phyloP scores from a whole-genome alignment of 2,797 vertebrate genomes.

The Luscinia megarhynchos region DNA sequence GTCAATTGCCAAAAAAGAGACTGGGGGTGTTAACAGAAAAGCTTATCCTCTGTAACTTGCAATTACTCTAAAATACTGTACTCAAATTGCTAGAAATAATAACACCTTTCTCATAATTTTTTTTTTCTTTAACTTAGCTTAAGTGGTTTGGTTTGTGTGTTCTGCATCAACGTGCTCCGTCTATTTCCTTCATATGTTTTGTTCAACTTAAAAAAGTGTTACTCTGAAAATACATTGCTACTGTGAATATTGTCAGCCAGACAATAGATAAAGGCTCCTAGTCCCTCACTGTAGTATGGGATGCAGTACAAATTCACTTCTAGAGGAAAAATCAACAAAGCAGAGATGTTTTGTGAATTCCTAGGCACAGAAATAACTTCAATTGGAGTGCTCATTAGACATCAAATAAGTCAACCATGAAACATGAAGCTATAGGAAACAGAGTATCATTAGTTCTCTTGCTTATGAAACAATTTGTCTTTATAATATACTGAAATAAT shows the following conservation, averaged over 20 bases:
- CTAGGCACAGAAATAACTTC: not conserved
- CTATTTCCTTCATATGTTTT: not conserved
- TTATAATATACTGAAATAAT: conserved; percentile 14
- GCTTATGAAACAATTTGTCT: not conserved
- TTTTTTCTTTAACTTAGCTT: not conserved
- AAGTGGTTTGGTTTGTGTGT: not conserved
- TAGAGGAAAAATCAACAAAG: not conserved
- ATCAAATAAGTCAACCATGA: conserved; percentile 11
- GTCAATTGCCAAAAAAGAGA: not conserved
- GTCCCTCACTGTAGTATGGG: not conserved
- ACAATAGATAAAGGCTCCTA: not conserved
- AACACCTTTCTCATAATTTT: not conserved
- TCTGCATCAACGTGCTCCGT: accelerated
- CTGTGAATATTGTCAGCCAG: not conserved
- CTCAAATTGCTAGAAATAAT: not conserved
- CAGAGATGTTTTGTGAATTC: not conserved
- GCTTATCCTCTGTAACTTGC: not conserved
- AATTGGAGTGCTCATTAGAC: not conserved
- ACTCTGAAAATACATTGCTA: not conserved
- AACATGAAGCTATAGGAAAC: not conserved
- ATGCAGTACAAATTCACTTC: not conserved
- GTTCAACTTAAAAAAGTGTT: not conserved
- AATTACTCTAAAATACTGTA: not conserved
- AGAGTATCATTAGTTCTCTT: not conserved
- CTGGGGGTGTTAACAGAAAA: not conserved